Evolutionary conservation across 2,888 invertebrate species (phyloP).

Genomic region (Brachypterus glaber): DNA sequence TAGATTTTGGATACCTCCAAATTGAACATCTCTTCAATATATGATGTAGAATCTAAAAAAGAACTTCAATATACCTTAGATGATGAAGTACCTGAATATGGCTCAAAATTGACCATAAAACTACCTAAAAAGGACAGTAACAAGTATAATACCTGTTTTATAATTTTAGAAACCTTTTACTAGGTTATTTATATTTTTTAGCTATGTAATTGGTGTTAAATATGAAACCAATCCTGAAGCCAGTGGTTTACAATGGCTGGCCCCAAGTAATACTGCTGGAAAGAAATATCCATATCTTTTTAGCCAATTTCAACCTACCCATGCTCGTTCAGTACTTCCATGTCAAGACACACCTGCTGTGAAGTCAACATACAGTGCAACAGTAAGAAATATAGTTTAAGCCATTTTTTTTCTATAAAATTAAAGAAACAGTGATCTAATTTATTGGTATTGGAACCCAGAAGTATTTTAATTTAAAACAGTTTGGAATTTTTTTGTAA

Average conservation of each 20-base stretch:
- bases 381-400: too few relatives aligned
- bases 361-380: conserved; percentile 65
- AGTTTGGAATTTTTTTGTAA: too few relatives aligned
- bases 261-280: conserved; percentile 77
- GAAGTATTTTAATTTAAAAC: too few relatives aligned
- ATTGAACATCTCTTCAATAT: conserved; percentile 55
- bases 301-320: conserved; percentile 80
- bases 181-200: conserved; percentile 30
- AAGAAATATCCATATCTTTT: conserved; percentile 78
- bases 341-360: conserved; percentile 90
- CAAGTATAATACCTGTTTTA: conserved; percentile 20
- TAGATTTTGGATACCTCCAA: conserved; percentile 70
- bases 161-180: neutral
- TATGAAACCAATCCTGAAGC: conserved; percentile 72
- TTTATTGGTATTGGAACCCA: too few relatives aligned
- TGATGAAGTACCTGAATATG: conserved; percentile 57
- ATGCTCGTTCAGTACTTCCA: conserved; percentile 80
- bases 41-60: conserved; percentile 36
- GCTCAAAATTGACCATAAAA: conserved; percentile 65
- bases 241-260: conserved; percentile 83
- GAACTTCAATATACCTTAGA: conserved; percentile 47
- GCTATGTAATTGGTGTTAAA: conserved; percentile 51
- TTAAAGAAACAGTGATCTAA: too few relatives aligned
- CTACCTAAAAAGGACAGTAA: conserved; percentile 44
- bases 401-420: too few relatives aligned